Percentiles rank a stretch among this genome's conserved stretches.
Conservation (phyloP, 2,888 invertebrate species). For the Troilus luridus region DNA sequence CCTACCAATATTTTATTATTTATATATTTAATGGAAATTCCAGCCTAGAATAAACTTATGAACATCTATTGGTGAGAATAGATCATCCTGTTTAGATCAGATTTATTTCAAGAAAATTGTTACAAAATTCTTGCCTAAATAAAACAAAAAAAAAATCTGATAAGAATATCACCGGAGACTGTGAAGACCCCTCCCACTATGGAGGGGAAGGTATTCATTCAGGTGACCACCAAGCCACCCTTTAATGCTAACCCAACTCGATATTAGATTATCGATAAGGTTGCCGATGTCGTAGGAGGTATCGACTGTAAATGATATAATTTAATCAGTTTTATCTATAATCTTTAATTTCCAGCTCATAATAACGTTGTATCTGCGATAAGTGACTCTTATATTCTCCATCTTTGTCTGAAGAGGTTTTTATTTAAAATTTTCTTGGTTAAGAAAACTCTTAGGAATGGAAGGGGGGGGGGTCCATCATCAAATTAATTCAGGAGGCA, state of each 20-base stretch:
- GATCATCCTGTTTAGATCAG: too few species aligned
- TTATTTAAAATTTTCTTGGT: not conserved
- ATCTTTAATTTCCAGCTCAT: not conserved
- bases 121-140: too few species aligned
- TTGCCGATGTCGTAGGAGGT: not conserved
- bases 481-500: constrained; percentile 28
- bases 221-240: not conserved
- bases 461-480: not conserved
- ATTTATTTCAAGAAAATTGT: too few species aligned
- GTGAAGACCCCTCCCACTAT: not conserved
- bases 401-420: not conserved
- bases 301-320: not conserved
- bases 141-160: too few species aligned
- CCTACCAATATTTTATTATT: too few species aligned
- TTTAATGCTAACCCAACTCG: not conserved
- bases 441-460: not conserved
- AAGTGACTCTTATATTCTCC: not conserved
- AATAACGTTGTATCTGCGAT: not conserved
- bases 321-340: too few species aligned
- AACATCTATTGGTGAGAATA: too few species aligned
- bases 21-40: too few species aligned
- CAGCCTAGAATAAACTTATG: too few species aligned
- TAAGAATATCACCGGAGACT: not conserved
- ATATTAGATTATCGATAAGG: constrained; percentile 33
- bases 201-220: not conserved